Conservation (phyloP, 2,113 vertebrate species). For the Larimichthys crocea region DNA sequence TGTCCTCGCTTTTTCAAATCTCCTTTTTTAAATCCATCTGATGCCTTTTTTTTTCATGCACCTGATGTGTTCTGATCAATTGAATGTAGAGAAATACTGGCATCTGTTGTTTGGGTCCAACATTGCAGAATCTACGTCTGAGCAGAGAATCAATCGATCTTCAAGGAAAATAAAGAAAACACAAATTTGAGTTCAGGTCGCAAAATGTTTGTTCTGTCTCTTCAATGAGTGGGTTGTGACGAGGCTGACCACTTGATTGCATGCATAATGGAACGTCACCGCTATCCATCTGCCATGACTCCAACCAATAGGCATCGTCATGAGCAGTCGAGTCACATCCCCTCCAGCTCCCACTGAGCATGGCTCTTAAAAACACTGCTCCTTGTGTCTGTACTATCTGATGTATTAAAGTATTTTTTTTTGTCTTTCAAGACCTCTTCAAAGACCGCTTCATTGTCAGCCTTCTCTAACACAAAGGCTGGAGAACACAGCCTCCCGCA, state of each 20-base stretch:
- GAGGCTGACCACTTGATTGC: constrained; percentile 3
- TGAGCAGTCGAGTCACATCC: constrained; percentile 33
- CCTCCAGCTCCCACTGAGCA: not conserved
- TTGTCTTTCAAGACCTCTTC: constrained; percentile 24
- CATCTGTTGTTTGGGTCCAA: constrained; percentile 43
- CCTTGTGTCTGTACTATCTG: constrained; percentile 6
- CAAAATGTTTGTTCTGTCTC: not conserved
- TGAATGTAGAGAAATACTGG: constrained; percentile 42
- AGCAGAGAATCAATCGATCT: not conserved
- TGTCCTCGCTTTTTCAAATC: constrained; percentile 9
- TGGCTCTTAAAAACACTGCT: constrained; percentile 21
- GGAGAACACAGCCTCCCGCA: constrained; percentile 5
- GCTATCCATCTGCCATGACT: constrained; percentile 10
- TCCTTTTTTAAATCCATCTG: not conserved
- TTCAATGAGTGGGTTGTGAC: not conserved
- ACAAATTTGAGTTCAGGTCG: too few species aligned
- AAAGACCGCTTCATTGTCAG: constrained; percentile 20
- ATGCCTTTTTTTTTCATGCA: not conserved
- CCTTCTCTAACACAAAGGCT: constrained; percentile 9
- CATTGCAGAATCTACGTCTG: constrained; percentile 18
- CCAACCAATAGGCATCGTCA: not conserved
- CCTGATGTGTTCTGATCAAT: not conserved
- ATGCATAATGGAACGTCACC: not conserved
- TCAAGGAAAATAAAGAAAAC: too few species aligned
- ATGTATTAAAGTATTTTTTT: constrained; percentile 27